Evolutionary conservation across 64 coral and sea anemone genomes (phyloP), one percentile per base, ranked within the genome.

Genomic region (Montipora capricornis): DNA sequence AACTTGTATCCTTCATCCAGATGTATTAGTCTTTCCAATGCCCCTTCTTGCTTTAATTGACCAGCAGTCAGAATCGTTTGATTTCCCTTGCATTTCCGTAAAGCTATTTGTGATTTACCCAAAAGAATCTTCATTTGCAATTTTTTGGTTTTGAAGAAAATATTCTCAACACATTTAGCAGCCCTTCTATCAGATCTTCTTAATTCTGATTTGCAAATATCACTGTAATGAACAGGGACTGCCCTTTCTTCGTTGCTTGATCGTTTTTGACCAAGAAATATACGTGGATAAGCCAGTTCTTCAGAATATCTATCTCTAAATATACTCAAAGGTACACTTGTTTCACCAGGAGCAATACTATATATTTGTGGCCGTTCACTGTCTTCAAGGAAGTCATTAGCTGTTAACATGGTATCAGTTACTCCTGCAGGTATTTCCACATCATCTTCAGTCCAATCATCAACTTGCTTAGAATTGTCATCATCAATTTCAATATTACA

Each of bases 91-190:
- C 89, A 91, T 81, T 91, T 91, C 45, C 76, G 81, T 26, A 91
- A 78, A 80, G 89, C 89, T 81, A 91, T 81, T 81, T 91, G 89
- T 80, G 76, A 91, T 80, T 90, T 90, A 20, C 88, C 74, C 47
- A 90, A 15, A 62, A 62, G 60, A 62, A 62, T 62, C 60, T 62
- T 62, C 60, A 62, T 62, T 62, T 62, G 60, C 60, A 62, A 62
- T 62, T 62, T 62, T 62, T 62, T 62, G 12, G 13, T 62, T 62
- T 62, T 62, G 60, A 77, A 77, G 75, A 74, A 88, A 73, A 88
- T 88, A 52, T 88, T 88, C 73, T 88, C 68, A 88, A 88, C 26
- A 75, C 86, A 88, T 70, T 76, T 76, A 29, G 86, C 86, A 51
- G 86, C 86, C 76, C 86, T 88, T 88, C 86, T 26, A 66, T 88